phyloP scores from a whole-genome alignment of 2,113 vertebrate species.

The Oryzias celebensis region DNA sequence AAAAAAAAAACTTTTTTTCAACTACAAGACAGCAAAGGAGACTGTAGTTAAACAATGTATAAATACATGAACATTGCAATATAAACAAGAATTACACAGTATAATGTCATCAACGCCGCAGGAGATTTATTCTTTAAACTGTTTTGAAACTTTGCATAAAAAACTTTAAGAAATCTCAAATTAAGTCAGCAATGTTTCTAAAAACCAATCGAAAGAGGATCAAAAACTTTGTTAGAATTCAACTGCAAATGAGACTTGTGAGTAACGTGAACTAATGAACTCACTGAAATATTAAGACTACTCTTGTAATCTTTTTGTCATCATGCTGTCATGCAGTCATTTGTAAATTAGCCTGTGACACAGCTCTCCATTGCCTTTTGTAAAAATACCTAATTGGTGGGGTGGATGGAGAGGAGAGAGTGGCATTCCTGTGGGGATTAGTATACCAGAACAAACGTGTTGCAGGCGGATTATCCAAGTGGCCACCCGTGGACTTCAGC shows the following conservation, averaged over 20 bases:
- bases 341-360: conserved; percentile 27
- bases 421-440: conserved; percentile 68
- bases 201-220: neutral
- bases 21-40: too few relatives aligned
- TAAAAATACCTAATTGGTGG: conserved; percentile 27
- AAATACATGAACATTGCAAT: too few relatives aligned
- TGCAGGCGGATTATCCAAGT: conserved; percentile 61
- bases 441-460: conserved; percentile 35
- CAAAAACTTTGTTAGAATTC: neutral
- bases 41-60: too few relatives aligned
- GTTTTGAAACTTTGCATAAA: neutral
- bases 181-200: neutral
- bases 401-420: conserved; percentile 36
- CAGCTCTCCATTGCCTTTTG: conserved; percentile 6
- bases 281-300: conserved; percentile 14
- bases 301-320: neutral
- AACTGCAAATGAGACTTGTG: neutral
- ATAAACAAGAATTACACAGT: too few relatives aligned
- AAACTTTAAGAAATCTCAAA: neutral
- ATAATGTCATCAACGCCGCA: too few relatives aligned
- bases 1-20: too few relatives aligned
- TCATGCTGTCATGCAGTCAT: conserved; percentile 16
- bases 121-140: neutral
- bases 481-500: conserved; percentile 49
- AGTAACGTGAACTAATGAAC: neutral